These are phyloP conservation scores for Pseudocheirus occidentalis DNA, from an alignment of 2,797 vertebrate species.

Conservation along the genomic window DNA sequence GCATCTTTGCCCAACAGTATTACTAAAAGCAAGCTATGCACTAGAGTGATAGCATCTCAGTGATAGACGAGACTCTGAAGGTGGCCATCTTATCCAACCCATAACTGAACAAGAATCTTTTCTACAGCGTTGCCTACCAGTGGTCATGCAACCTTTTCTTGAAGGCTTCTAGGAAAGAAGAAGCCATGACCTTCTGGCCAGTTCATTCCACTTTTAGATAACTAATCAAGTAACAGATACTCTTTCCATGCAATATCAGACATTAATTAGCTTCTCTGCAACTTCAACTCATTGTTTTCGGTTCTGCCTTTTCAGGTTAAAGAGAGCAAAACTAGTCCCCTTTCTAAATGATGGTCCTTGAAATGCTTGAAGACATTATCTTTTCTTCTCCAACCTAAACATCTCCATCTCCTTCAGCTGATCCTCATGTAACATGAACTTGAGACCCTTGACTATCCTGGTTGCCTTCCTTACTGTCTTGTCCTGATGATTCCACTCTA, in stretches of 20 bases:
- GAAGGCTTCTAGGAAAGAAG: background rate
- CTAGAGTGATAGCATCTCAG: background rate
- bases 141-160: background rate
- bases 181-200: background rate
- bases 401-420: background rate
- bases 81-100: background rate
- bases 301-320: background rate
- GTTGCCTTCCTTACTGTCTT: background rate
- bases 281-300: background rate
- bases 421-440: background rate
- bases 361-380: background rate
- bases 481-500: background rate
- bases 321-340: background rate
- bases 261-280: background rate
- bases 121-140: background rate
- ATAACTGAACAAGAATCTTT: background rate
- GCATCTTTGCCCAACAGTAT: background rate
- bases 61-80: background rate
- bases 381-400: background rate
- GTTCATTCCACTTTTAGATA: background rate
- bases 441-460: background rate
- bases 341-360: background rate
- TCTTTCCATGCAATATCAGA: background rate
- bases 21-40: background rate
- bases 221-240: background rate